These are phyloP conservation scores for Nothobranchius furzeri DNA, from an alignment of 2,113 vertebrate genomes.

Conservation along the genomic window DNA sequence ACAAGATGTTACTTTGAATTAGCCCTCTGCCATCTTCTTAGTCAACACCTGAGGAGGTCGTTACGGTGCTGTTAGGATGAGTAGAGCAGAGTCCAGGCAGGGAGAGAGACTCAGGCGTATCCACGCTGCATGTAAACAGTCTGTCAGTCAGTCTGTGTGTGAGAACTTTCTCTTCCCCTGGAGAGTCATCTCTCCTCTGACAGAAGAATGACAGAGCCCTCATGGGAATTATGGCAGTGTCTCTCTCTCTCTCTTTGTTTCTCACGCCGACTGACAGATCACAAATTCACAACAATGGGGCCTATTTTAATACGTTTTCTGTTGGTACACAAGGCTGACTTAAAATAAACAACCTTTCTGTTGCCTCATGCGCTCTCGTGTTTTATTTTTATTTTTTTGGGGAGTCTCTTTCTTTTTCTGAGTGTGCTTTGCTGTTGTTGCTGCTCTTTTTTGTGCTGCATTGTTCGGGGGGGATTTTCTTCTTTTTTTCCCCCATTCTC, in stretches of 20 bases:
- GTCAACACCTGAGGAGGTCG: slow-evolving; percentile 77
- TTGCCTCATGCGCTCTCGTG: slow-evolving; percentile 57
- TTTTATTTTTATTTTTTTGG: slow-evolving; percentile 22
- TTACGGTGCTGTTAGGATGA: slow-evolving; percentile 66
- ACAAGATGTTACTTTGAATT: slow-evolving; percentile 66
- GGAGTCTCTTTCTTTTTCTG: slow-evolving; percentile 42
- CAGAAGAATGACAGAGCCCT: slow-evolving; percentile 67
- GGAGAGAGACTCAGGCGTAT: slow-evolving; percentile 39
- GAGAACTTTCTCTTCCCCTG: slow-evolving; percentile 66
- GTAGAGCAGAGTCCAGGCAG: slow-evolving; percentile 29
- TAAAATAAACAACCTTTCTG: slow-evolving; percentile 78
- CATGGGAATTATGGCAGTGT: slow-evolving; percentile 61
- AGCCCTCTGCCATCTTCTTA: slow-evolving; percentile 60
- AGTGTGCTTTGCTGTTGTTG: slow-evolving; percentile 54
- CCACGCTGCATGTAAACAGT: slow-evolving; percentile 64
- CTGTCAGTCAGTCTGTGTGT: slow-evolving; percentile 57
- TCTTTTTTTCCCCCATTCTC: slow-evolving; percentile 51
- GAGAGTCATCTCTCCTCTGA: slow-evolving; percentile 67
- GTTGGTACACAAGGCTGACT: slow-evolving; percentile 70
- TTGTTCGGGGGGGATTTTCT: slow-evolving; percentile 73
- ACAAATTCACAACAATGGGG: slow-evolving; percentile 71
- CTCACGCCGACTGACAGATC: slow-evolving; percentile 67
- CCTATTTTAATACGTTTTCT: slow-evolving; percentile 73
- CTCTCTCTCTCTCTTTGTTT: slow-evolving; percentile 58
- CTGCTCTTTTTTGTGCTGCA: slow-evolving; percentile 64